Evolutionary conservation across 2,797 vertebrate species (phyloP).

Genomic region (Capromys pilorides): DNA sequence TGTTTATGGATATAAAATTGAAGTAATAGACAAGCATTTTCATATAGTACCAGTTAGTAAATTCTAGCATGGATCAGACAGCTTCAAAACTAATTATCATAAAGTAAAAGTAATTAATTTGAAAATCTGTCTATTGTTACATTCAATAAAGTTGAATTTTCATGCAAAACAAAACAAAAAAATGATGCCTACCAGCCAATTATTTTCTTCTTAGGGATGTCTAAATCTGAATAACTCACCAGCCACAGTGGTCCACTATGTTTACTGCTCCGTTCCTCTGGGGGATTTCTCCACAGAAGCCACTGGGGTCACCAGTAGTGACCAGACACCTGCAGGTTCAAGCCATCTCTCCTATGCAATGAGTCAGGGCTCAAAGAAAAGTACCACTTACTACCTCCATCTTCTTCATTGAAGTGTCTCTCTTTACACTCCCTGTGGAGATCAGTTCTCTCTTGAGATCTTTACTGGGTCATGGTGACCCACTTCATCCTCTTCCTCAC

Average conservation of each 20-base stretch:
- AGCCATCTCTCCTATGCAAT: background rate
- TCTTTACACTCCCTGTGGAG: background rate
- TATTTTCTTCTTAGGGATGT: background rate
- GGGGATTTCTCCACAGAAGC: no score
- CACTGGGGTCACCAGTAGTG: background rate
- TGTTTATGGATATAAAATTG: no score
- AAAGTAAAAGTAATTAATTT: no score
- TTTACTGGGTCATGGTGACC: background rate
- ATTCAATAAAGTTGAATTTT: no score
- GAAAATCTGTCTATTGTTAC: no score
- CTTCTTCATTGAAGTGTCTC: background rate
- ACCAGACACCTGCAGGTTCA: background rate
- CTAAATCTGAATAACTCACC: background rate
- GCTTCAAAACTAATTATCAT: no score
- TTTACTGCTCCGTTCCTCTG: background rate
- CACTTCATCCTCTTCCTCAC: background rate
- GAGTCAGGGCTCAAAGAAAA: background rate
- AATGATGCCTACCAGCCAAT: background rate
- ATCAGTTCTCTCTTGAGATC: background rate
- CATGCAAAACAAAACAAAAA: no score
- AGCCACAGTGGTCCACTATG: background rate
- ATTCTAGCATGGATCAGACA: no score
- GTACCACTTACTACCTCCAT: background rate
- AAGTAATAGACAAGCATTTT: no score
- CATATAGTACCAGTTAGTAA: no score